Evolutionary conservation across 2,113 vertebrate species (phyloP), one percentile per base, ranked within the genome.

Genomic region (Oxyruncus cristatus): DNA sequence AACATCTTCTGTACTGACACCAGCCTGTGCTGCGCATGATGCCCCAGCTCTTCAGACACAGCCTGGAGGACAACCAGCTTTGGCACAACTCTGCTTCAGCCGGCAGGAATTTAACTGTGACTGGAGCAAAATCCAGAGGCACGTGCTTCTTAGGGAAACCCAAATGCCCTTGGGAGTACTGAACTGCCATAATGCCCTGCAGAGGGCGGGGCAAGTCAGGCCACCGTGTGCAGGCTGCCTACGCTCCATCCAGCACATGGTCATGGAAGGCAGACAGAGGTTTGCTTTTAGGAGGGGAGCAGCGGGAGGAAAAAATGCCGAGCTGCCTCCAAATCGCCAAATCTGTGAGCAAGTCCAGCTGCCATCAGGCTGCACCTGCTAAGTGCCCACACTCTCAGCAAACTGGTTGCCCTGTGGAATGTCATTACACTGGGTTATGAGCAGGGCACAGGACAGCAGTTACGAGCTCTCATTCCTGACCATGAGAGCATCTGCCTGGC

Each of bases 311-410:
- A 55, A 93, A 94, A 94, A 27, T 5, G 32, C 59, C 5, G 10
- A 76, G 73, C 72, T 58, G 75, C 44, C 42, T 73, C 62, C 86
- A 18, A 88, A 66, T 30, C 33, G 85, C 71, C 20, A n/a, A 53
- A 71, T 53, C 93, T 76, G 89, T 42, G 85, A 96, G 63, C 3
- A 28, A 92, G 88, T 92, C 88, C 92, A 58, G 87, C 90, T 30
- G 77, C 9, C 39, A 75, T 47, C 44, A 8, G 75, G 50, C 66
- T 42, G 82, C 87, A 91, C 67, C 93, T 91, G 97, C 95, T 86
- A 56, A 94, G 88, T 58, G 14, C 63, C 22, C 16, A 5, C 55
- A n/a, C 44, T 94, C 89, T 70, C 8, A 3, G 33, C 92, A 88
- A 86, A 32, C n/a, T 4, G n/a, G 55, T 65, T 71, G 70, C 78